Evolutionary conservation across 1,140 invertebrate species (phyloP).

Genomic region (Lepidurus apus): DNA sequence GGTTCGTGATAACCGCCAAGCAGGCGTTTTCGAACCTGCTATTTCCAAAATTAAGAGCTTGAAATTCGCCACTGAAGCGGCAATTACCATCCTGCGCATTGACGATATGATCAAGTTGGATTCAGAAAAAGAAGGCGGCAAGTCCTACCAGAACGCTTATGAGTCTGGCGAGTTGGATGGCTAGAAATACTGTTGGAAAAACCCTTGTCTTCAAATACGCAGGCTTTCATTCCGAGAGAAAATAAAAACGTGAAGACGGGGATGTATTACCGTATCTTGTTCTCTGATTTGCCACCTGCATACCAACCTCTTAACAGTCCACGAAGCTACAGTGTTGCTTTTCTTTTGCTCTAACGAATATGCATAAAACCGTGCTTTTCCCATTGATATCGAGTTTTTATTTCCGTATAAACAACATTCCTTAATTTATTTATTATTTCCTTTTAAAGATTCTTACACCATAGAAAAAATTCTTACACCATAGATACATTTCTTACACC

Average conservation of each 20-base stretch:
- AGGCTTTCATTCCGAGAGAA: not conserved
- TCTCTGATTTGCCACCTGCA: slow-evolving; percentile 3
- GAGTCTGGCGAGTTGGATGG: slow-evolving; percentile 36
- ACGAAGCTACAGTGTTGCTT: not conserved
- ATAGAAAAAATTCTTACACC: too few species aligned
- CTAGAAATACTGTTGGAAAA: not conserved
- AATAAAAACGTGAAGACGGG: not conserved
- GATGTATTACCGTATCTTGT: not conserved
- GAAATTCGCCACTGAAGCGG: slow-evolving; percentile 50
- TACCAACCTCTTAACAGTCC: slow-evolving; percentile 10
- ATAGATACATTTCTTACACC: too few species aligned
- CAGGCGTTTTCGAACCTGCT: slow-evolving; percentile 94
- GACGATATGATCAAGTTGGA: slow-evolving; percentile 52
- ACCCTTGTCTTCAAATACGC: not conserved
- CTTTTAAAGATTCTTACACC: too few species aligned
- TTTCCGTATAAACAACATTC: too few species aligned
- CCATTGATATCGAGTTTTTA: not conserved
- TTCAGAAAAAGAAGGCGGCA: slow-evolving; percentile 55
- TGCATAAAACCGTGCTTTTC: not conserved
- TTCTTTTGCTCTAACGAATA: not conserved
- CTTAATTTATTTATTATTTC: too few species aligned
- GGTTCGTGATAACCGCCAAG: slow-evolving; percentile 86
- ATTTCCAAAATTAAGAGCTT: slow-evolving; percentile 98
- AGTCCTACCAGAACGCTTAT: slow-evolving; percentile 40
- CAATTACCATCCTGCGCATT: too few species aligned